Evolutionary conservation across 2,888 invertebrate species (phyloP).

Genomic region (Norana najaformis): DNA sequence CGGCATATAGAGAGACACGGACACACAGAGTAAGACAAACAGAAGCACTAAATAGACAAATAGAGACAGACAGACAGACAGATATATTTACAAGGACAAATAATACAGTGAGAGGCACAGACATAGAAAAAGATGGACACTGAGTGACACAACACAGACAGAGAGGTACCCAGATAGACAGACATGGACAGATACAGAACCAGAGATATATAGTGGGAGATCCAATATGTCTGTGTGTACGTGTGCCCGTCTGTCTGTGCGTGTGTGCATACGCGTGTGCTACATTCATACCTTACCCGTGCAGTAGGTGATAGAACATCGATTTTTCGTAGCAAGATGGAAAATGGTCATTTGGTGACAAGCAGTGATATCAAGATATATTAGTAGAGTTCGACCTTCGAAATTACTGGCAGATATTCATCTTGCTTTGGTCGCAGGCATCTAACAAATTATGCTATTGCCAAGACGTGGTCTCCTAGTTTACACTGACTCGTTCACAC

Average conservation of each 20-base stretch:
- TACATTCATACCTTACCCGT: not conserved
- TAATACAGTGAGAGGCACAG: not conserved
- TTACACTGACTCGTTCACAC: not conserved
- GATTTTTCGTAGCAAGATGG: not conserved
- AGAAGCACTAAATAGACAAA: too few relatives aligned
- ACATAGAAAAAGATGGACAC: not conserved
- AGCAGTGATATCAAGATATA: not conserved
- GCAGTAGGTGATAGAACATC: not conserved
- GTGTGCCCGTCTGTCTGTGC: too few relatives aligned
- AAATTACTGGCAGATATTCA: slow-evolving; percentile 6
- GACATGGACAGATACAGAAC: not conserved
- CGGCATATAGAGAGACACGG: too few relatives aligned
- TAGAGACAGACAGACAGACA: too few relatives aligned
- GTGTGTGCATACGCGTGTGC: not conserved
- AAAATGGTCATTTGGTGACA: not conserved
- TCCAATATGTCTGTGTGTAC: too few relatives aligned
- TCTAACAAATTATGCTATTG: slow-evolving; percentile 5
- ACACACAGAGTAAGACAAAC: too few relatives aligned
- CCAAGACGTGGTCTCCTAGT: not conserved
- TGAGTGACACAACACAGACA: too few relatives aligned
- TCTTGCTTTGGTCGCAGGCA: not conserved
- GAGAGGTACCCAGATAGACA: not conserved
- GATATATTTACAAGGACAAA: too few relatives aligned
- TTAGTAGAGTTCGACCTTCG: not conserved
- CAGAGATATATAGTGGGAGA: too few relatives aligned